These are phyloP conservation scores for Gracilinanus agilis DNA, from an alignment of 2,113 vertebrate species.

Conservation along the genomic window DNA sequence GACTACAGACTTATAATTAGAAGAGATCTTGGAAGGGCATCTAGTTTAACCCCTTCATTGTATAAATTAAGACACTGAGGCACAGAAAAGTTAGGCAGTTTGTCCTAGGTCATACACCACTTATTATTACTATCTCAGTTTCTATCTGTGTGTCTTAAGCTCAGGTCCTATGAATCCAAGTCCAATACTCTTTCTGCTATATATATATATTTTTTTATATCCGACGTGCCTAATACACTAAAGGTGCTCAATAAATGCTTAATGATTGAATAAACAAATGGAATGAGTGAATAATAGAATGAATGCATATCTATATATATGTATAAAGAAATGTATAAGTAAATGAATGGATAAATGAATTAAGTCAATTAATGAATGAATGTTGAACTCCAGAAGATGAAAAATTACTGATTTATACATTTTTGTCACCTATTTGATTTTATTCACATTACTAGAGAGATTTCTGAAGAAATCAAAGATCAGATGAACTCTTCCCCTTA, in stretches of 20 bases:
- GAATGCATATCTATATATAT: not conserved
- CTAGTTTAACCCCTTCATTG: not conserved
- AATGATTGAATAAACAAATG: not conserved
- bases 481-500: not conserved
- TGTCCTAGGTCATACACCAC: not conserved
- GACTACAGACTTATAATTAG: not conserved
- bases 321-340: not conserved
- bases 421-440: not conserved
- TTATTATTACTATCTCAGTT: not conserved
- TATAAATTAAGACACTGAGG: not conserved
- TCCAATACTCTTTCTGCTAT: not conserved
- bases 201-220: not conserved
- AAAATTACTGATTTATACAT: not conserved
- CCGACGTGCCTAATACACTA: not conserved
- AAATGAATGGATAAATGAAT: not conserved
- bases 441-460: not conserved
- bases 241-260: not conserved
- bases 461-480: conserved; percentile 9
- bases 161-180: not conserved
- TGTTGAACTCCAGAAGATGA: not conserved
- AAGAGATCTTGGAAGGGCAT: not conserved
- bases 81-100: not conserved
- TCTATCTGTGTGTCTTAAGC: not conserved
- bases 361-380: not conserved
- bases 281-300: not conserved